A percentile compares a stretch with the other conserved stretches of the same genome.
Evolutionary conservation across 2,888 invertebrate species (phyloP).

Genomic region (Tetheella fluctuosa): DNA sequence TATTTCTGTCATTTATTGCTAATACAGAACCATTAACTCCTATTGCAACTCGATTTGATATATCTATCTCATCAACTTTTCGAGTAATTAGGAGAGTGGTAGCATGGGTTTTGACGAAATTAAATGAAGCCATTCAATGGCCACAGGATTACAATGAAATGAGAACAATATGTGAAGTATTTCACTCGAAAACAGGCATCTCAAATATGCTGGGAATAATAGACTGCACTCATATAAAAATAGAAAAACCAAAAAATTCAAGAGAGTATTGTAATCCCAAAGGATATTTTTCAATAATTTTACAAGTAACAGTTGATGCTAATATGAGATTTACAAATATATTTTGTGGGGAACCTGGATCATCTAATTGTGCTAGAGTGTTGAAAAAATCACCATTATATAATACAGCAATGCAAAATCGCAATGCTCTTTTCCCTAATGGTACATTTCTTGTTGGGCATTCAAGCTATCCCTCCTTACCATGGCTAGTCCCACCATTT

Average conservation of each 20-base stretch:
- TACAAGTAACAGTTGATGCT: constrained; percentile 63
- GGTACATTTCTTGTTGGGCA: constrained; percentile 63
- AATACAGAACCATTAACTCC: constrained; percentile 63
- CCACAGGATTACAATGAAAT: constrained; percentile 55
- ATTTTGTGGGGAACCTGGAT: constrained; percentile 69
- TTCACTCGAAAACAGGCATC: constrained; percentile 58
- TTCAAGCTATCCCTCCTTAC: constrained; percentile 60
- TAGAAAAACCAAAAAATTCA: constrained; percentile 65
- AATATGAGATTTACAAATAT: constrained; percentile 63
- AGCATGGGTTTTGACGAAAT: constrained; percentile 64
- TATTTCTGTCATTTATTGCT: constrained; percentile 64
- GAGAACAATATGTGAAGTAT: constrained; percentile 49
- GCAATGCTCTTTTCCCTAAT: constrained; percentile 55
- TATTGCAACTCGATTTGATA: constrained; percentile 66
- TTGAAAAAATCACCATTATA: constrained; percentile 62
- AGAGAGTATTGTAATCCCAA: constrained; percentile 63
- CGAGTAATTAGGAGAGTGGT: constrained; percentile 64
- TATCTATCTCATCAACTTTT: constrained; percentile 67
- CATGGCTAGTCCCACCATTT: constrained; percentile 65
- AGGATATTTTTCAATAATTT: constrained; percentile 62
- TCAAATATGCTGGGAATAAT: constrained; percentile 61
- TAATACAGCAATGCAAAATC: constrained; percentile 53
- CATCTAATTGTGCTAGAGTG: constrained; percentile 56
- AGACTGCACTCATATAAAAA: constrained; percentile 63
- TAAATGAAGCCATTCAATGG: constrained; percentile 64